Base-by-base conservation (phyloP, 1,140 invertebrate genomes). In the Drosophila kohkoa region DNA sequence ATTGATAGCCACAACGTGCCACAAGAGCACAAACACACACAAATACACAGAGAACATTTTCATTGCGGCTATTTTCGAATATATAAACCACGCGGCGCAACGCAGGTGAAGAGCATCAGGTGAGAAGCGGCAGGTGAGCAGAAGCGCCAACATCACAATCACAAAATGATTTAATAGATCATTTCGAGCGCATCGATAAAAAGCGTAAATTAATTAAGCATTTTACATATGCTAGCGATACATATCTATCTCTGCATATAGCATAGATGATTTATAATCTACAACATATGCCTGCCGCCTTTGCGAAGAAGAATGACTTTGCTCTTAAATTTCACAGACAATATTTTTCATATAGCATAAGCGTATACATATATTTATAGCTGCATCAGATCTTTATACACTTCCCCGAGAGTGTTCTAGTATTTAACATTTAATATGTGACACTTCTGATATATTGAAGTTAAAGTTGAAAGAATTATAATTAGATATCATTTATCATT, bases 161-260 rank as follows among this genome's bases (percentile, higher is more conserved):
- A 11, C 72, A 51, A 66, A 51, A 63, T 68, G 38, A 86, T 86
- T 86, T 81, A 86, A 81, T 75, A 81, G 69, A 79, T 86, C 82
- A 76, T 60, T 25, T 59, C 63, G 73, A 57, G 67, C 67, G 66
- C 67, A 72, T 76, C 62, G 70, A 71, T 78, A 81, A 69, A 78
- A 69, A 71, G 48, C 76, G 65, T 78, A 64, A 79, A 87, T 87
- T 87, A 87, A 86, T 87, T 85, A 79, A 68, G 74, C 68, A 67
- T 70, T 65, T 54, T 55, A 64, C 10, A 52, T 28, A 38, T 30
- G 16, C 20, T 11, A 67, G 32, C 38, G 60, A 74, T 55, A 38
- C 43, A 55, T 65, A 15, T 10, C 6, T 52, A 64, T 49, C 48
- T 41, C 20, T 25, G 20, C 20, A 25, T 25, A 25, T 25, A 25